These are phyloP conservation scores for Parapsyche elsis DNA, from an alignment of 1,140 invertebrate species.

Conservation along the genomic window DNA sequence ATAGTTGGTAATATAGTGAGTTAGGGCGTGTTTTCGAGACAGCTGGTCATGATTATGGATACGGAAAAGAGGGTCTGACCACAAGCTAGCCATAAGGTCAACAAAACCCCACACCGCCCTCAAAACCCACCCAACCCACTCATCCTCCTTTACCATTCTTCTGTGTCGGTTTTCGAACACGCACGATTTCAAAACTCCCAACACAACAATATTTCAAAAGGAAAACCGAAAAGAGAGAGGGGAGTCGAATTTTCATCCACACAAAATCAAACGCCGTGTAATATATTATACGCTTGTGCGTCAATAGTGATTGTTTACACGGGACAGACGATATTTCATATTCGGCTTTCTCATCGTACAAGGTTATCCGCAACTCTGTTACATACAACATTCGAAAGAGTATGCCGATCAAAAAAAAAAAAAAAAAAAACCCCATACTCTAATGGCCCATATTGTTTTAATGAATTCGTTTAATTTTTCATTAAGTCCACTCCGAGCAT, in stretches of 20 bases:
- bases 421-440: too few relatives aligned
- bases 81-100: not conserved
- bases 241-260: not conserved
- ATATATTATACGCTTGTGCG: not conserved
- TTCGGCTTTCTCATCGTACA: not conserved
- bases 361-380: too few relatives aligned
- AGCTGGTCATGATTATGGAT: not conserved
- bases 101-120: not conserved
- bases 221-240: too few relatives aligned
- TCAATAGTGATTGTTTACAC: not conserved
- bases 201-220: constrained; percentile 18
- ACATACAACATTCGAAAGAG: too few relatives aligned
- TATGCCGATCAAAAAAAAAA: too few relatives aligned
- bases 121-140: not conserved
- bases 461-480: too few relatives aligned
- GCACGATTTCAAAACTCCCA: not conserved
- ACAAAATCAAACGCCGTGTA: not conserved
- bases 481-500: too few relatives aligned
- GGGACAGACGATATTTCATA: not conserved
- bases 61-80: constrained; percentile 1
- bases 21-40: constrained; percentile 10
- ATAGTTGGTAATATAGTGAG: not conserved
- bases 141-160: too few relatives aligned
- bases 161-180: too few relatives aligned
- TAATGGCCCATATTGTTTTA: too few relatives aligned